phyloP scores from a whole-genome alignment of 2,113 vertebrate genomes.

The Bagarius yarrelli region DNA sequence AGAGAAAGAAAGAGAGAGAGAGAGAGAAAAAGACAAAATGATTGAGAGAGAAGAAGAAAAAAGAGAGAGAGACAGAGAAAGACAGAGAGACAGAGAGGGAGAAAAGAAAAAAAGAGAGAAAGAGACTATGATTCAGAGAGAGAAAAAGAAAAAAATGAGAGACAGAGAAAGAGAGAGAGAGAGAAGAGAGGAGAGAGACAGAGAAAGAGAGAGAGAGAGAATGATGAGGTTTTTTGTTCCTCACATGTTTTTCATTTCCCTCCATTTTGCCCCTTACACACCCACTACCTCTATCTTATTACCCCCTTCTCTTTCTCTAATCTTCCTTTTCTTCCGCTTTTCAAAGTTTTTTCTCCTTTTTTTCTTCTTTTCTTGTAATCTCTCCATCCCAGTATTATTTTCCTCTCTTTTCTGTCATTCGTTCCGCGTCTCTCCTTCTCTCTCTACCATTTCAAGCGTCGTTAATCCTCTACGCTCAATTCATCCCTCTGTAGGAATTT shows the following conservation, averaged over 20 bases:
- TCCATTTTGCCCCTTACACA: background rate
- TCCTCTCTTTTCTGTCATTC: background rate
- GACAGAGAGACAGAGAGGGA: background rate
- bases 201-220: background rate
- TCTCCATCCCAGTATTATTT: background rate
- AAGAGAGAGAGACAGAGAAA: background rate
- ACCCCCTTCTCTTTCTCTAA: background rate
- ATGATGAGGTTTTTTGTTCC: too few relatives aligned
- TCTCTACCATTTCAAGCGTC: background rate
- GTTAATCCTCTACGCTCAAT: background rate
- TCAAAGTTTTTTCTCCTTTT: background rate
- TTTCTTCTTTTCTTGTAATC: background rate
- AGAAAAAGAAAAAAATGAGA: too few relatives aligned
- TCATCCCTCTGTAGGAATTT: background rate
- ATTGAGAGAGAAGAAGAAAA: background rate
- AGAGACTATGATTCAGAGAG: too few relatives aligned
- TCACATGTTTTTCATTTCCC: background rate
- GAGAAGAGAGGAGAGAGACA: background rate
- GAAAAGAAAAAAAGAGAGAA: too few relatives aligned
- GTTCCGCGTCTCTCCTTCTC: background rate
- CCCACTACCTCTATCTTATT: background rate
- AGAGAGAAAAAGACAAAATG: background rate
- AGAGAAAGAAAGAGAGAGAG: background rate
- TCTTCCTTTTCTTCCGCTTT: background rate
- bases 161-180: background rate